Base-by-base conservation (phyloP, 37 sponge, comb jelly and placozoan genomes). In the Lycopodina hypogea region DNA sequence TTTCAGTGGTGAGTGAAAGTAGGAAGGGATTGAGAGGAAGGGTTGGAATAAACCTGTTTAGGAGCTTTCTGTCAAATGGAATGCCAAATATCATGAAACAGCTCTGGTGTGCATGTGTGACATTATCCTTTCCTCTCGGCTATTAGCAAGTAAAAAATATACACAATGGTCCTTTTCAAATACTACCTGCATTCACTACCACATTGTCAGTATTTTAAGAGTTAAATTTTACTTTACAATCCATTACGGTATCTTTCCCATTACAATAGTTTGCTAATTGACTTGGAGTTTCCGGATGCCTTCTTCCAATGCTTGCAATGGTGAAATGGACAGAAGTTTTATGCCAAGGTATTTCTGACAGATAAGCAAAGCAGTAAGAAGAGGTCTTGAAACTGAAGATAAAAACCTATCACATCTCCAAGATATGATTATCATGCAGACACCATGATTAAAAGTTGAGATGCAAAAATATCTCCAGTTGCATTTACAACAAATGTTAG, bases 41-140 rank as follows among this genome's bases (percentile, higher is more conserved):
- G 14, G 42, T 93, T 33, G 52, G 42, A 33, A 28, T 33, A 3
- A 48, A 68, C 24, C 26, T 90, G 0, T 81, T 93, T 6, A 53
- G 61, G 34, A 22, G 52, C 0, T 71, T 82, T 72, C 41, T 93
- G 21, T 90, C 94, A 2, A 37, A 24, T 75, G 75, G 24, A 73
- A 51, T 29, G 17, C 74, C 7, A 2, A 11, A 1, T 30, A 42
- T 56, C 60, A 23, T 22, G 24, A 41, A 38, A 83, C 68, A 38
- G 38, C 83, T 3, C 74, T 86, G 21, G 59, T 93, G 0, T 93
- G 94, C 68, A 65, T 89, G 42, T 93, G 94, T 56, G 94, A 22
- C 86, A 81, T 17, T 29, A 40, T 4, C 84, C 72, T n/a, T 93
- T 93, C 71, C 82, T 78, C 14, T 36, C 56, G 3, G 38, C 45